These are phyloP conservation scores for Tupiocoris notatus DNA, from an alignment of 2,888 invertebrate genomes.

Conservation along the genomic window DNA sequence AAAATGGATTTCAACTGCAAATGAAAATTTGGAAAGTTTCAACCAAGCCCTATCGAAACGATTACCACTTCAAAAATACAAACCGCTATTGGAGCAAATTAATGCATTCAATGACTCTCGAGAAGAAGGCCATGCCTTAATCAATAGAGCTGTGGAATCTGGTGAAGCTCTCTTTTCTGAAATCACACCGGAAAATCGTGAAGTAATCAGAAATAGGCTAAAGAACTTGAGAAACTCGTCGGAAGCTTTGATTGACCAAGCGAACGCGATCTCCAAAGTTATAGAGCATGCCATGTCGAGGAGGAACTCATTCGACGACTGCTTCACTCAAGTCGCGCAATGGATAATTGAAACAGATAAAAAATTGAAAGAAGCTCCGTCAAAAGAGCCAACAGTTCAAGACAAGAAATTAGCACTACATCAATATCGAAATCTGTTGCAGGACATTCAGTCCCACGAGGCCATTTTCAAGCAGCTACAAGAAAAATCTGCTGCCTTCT, in stretches of 20 bases:
- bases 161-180: constrained; percentile 86
- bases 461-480: constrained; percentile 79
- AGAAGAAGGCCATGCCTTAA: constrained; percentile 73
- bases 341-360: constrained; percentile 81
- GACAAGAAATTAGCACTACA: constrained; percentile 88
- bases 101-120: constrained; percentile 71
- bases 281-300: constrained; percentile 87
- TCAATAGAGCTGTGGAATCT: constrained; percentile 78
- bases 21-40: constrained; percentile 70
- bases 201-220: constrained; percentile 77
- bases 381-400: constrained; percentile 74
- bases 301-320: constrained; percentile 89
- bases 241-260: constrained; percentile 79
- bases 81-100: constrained; percentile 72
- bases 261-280: constrained; percentile 80
- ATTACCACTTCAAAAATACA: constrained; percentile 66
- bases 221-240: constrained; percentile 76
- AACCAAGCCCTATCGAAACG: constrained; percentile 70
- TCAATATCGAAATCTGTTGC: constrained; percentile 72
- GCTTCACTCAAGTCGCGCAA: constrained; percentile 78
- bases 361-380: constrained; percentile 69
- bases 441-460: constrained; percentile 83
- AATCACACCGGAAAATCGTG: constrained; percentile 83
- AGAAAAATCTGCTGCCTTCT: constrained; percentile 74
- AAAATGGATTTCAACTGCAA: constrained; percentile 75